These are phyloP conservation scores for Acromyrmex heyeri DNA, from an alignment of 1,140 invertebrate species.

Conservation along the genomic window DNA sequence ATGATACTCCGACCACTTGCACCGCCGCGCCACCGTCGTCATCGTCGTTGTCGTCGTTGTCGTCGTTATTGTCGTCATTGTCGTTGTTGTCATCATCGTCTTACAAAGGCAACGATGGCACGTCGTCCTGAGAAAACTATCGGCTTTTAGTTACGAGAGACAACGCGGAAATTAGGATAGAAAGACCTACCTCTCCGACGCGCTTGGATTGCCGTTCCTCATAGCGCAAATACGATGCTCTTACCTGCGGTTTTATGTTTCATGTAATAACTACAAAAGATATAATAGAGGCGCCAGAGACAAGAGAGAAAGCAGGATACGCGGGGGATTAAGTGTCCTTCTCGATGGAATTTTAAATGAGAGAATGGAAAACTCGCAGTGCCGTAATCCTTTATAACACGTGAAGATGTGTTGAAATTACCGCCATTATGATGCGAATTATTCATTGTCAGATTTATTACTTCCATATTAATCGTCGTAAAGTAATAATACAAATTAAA, in stretches of 20 bases:
- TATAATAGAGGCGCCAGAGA: neutral
- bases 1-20: slow-evolving; percentile 5
- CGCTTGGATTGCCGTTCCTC: slow-evolving; percentile 25
- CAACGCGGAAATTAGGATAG: slow-evolving; percentile 47
- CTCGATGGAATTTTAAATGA: slow-evolving; percentile 19
- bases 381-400: neutral
- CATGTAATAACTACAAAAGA: slow-evolving; percentile 24
- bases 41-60: neutral
- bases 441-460: neutral
- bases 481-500: neutral
- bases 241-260: slow-evolving; percentile 29
- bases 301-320: slow-evolving; percentile 10
- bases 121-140: slow-evolving; percentile 53
- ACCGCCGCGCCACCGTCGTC: neutral
- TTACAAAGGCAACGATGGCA: slow-evolving; percentile 42
- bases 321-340: neutral
- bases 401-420: neutral
- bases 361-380: slow-evolving; percentile 17
- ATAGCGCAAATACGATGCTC: neutral
- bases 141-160: slow-evolving; percentile 46
- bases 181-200: slow-evolving; percentile 12
- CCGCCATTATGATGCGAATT: neutral
- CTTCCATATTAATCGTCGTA: neutral
- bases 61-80: neutral
- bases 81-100: neutral